A percentile compares a stretch with the other conserved stretches of the same genome.
These are phyloP conservation scores for Bombus sibiricus DNA, from an alignment of 1,140 invertebrate species.

Conservation along the genomic window DNA sequence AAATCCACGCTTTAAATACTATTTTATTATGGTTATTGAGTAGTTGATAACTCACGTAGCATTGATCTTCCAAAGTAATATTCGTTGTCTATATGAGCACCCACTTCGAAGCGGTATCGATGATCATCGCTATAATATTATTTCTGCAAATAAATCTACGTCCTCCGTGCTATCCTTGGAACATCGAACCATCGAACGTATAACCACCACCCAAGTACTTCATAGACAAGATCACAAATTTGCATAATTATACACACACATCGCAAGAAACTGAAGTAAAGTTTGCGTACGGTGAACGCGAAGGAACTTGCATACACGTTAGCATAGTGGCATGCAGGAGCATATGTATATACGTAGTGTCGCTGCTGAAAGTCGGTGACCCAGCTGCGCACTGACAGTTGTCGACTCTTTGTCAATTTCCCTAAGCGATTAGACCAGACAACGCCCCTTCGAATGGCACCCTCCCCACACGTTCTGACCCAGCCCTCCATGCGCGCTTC, in stretches of 20 bases:
- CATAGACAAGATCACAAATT: neutral
- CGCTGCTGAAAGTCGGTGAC: conserved; percentile 67
- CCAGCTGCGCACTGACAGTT: conserved; percentile 76
- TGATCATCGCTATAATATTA: neutral
- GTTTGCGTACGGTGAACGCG: neutral
- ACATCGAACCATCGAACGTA: neutral
- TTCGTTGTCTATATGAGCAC: neutral
- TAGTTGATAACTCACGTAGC: neutral
- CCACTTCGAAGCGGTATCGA: neutral
- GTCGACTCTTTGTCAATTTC: conserved; percentile 79
- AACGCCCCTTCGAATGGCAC: conserved; percentile 54
- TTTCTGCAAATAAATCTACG: neutral
- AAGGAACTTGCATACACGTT: neutral
- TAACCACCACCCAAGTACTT: neutral
- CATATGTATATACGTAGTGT: conserved; percentile 31
- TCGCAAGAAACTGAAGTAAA: neutral
- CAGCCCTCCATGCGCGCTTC: conserved; percentile 43
- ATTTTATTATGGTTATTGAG: neutral
- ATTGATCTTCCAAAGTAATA: neutral
- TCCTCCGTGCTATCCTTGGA: neutral
- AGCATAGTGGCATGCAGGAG: neutral
- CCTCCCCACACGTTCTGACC: conserved; percentile 25
- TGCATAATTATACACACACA: neutral
- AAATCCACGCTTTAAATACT: neutral
- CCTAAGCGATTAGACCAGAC: conserved; percentile 73